Evolutionary conservation across 2,888 invertebrate species (phyloP).

Genomic region (Patella depressa): DNA sequence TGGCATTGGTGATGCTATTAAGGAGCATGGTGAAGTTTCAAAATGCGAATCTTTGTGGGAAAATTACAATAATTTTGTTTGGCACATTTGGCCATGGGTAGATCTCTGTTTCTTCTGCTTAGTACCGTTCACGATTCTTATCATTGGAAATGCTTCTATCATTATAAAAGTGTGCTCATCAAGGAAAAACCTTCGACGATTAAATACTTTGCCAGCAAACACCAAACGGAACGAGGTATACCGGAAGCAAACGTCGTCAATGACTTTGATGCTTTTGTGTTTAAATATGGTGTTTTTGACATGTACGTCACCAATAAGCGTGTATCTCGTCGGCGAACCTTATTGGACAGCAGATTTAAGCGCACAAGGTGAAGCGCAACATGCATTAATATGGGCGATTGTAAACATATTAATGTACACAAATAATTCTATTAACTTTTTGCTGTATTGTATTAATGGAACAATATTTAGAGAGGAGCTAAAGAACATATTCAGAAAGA

Average conservation of each 20-base stretch:
- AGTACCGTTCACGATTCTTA: conserved; percentile 54
- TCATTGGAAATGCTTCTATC: conserved; percentile 55
- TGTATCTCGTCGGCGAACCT: conserved; percentile 43
- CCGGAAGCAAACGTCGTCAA: conserved; percentile 41
- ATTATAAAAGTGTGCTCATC: conserved; percentile 43
- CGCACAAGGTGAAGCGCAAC: conserved; percentile 20
- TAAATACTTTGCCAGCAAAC: conserved; percentile 10
- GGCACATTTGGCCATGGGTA: conserved; percentile 56
- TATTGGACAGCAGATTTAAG: conserved; percentile 26
- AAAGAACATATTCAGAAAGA: conserved; percentile 37
- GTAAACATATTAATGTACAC: conserved; percentile 57
- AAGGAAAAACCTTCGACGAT: conserved; percentile 18
- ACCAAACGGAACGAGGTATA: background rate
- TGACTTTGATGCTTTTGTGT: conserved; percentile 53
- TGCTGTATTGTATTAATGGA: conserved; percentile 59
- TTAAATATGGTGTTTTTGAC: conserved; percentile 53
- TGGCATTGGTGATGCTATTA: conserved; percentile 35
- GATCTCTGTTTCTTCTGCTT: conserved; percentile 56
- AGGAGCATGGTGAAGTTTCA: background rate
- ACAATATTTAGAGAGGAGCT: conserved; percentile 54
- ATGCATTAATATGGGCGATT: conserved; percentile 48
- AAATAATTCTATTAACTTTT: conserved; percentile 56
- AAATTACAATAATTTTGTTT: conserved; percentile 39
- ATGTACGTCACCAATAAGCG: conserved; percentile 49
- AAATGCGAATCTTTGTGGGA: conserved; percentile 33